phyloP scores from a whole-genome alignment of 2,888 invertebrate species.

The Heterodera filipjevi region DNA sequence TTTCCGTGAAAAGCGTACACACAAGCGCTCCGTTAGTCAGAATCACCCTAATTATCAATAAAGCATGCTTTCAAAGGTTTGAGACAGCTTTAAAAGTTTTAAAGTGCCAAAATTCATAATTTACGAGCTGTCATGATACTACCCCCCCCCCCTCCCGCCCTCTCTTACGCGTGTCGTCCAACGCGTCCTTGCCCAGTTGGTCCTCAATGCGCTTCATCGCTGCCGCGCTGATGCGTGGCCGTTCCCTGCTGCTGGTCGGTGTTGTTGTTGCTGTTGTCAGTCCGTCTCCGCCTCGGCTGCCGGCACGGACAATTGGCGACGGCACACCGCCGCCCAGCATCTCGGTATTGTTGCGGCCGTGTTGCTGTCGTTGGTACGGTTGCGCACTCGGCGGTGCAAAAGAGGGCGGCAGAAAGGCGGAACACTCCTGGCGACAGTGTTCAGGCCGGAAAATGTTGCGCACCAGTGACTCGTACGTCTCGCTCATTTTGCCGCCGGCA shows the following conservation, averaged over 20 bases:
- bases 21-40: too few relatives aligned
- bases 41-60: too few relatives aligned
- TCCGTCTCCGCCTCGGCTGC: background rate
- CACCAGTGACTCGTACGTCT: constrained; percentile 54
- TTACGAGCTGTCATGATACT: too few relatives aligned
- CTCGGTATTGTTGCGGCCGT: too few relatives aligned
- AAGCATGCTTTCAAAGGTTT: too few relatives aligned
- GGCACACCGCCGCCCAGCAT: background rate
- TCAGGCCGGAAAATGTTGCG: constrained; percentile 50
- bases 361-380: background rate
- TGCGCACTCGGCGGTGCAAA: constrained; percentile 22
- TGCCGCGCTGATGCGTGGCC: constrained; percentile 50
- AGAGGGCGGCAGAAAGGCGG: constrained; percentile 16
- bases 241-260: background rate
- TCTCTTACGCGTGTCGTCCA: constrained; percentile 51
- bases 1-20: too few relatives aligned
- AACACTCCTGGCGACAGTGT: constrained; percentile 22
- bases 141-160: background rate
- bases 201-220: constrained; percentile 58
- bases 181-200: constrained; percentile 52
- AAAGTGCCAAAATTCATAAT: background rate
- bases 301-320: background rate
- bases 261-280: background rate
- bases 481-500: constrained; percentile 54
- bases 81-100: background rate